A percentile compares a stretch with the other conserved stretches of the same genome.
These are phyloP conservation scores for Gonatopus flavifemur DNA, from an alignment of 1,140 invertebrate species.

Conservation along the genomic window DNA sequence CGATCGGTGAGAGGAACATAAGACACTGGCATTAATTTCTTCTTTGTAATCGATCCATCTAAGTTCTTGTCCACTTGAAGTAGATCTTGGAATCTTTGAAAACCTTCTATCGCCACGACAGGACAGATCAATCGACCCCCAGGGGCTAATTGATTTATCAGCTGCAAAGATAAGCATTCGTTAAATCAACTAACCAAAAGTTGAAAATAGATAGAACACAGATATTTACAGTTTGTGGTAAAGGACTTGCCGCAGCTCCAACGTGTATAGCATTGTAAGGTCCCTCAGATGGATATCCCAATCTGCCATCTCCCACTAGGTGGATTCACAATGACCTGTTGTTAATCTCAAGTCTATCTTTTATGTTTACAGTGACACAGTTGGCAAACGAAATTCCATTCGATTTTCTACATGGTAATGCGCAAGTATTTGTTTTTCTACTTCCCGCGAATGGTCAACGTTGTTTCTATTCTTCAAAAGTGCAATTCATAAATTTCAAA, in stretches of 20 bases:
- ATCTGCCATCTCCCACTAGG: constrained; percentile 68
- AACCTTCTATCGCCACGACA: constrained; percentile 57
- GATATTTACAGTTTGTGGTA: constrained; percentile 59
- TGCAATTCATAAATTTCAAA: no score
- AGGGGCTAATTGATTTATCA: constrained; percentile 64
- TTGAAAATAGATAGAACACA: background rate
- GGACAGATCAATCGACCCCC: constrained; percentile 71
- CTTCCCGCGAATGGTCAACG: constrained; percentile 25
- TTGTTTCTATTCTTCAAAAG: no score
- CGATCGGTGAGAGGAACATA: constrained; percentile 53
- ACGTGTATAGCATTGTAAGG: constrained; percentile 78
- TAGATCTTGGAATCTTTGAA: constrained; percentile 43
- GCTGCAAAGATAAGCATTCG: constrained; percentile 35
- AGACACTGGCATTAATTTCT: constrained; percentile 51
- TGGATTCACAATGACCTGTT: constrained; percentile 62
- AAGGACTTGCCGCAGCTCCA: constrained; percentile 54
- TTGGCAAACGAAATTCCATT: constrained; percentile 18
- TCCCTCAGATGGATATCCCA: constrained; percentile 61
- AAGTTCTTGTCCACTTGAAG: constrained; percentile 49
- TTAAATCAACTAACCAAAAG: background rate
- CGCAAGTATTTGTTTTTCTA: constrained; percentile 34
- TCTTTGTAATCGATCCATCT: constrained; percentile 38
- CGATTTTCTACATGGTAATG: constrained; percentile 19
- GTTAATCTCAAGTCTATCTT: constrained; percentile 39
- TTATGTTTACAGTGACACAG: constrained; percentile 29